Evolutionary conservation across 2,888 invertebrate genomes (phyloP).

Genomic region (Callinectes sapidus): DNA sequence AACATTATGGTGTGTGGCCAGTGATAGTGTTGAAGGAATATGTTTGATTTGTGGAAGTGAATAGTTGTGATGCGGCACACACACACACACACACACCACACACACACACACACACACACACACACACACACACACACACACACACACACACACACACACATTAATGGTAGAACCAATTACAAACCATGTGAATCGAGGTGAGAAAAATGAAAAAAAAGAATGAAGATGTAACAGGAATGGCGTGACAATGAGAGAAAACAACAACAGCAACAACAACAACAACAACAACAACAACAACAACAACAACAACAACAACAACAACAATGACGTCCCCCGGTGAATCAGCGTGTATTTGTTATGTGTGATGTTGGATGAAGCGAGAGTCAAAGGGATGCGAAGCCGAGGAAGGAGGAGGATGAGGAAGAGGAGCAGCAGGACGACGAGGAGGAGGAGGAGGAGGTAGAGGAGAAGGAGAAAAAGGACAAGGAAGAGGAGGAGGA

Average conservation of each 20-base stretch:
- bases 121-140: neutral
- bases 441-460: slow-evolving; percentile 33
- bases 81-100: too few relatives aligned
- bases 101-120: neutral
- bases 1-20: neutral
- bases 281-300: neutral
- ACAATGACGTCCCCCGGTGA: neutral
- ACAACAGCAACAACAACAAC: too few relatives aligned
- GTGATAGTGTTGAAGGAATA: neutral
- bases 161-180: neutral
- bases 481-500: slow-evolving; percentile 30
- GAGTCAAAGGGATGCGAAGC: slow-evolving; percentile 44
- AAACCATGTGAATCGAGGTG: neutral
- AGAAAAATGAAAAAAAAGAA: neutral
- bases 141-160: neutral
- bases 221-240: neutral
- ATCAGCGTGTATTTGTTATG: slow-evolving; percentile 4
- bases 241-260: neutral
- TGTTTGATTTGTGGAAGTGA: neutral
- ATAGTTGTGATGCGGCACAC: neutral
- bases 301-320: slow-evolving; percentile 26
- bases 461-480: neutral
- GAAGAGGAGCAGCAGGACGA: slow-evolving; percentile 18
- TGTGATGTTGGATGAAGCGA: slow-evolving; percentile 44
- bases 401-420: slow-evolving; percentile 41